Evolutionary conservation across 1,140 invertebrate species (phyloP), one percentile per base, ranked within the genome.

Genomic region (Zaprionus vittiger): DNA sequence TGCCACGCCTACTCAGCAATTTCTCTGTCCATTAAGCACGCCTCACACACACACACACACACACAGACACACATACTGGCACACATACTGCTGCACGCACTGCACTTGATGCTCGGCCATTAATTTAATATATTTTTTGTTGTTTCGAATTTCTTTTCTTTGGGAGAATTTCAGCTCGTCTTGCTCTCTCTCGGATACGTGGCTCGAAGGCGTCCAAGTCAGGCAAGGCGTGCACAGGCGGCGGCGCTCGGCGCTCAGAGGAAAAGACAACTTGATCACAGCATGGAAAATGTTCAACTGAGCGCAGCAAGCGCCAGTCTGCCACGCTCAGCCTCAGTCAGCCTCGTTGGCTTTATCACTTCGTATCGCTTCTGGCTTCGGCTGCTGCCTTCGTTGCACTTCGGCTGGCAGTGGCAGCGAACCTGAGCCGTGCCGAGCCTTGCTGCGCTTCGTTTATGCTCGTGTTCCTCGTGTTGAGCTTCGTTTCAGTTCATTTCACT

Each of bases 191-290:
- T 34, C 9, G 31, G 77, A 80, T 86, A 73, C 80, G 83, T 80
- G 72, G 68, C 66, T 47, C n/a, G 66, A 54, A 62, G 55, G 73
- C 73, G 41, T 86, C 80, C 83, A 87, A 87, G 81, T 89, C 83
- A 34, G 31, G 31, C 84, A 83, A 87, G 84, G 83, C 83, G 80
- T 86, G 80, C 80, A 83, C 83, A 90, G 31, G 31, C 31, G 31
- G 41, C 41, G 41, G 84, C 84, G 84, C 84, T 89, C 81, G 85
- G 84, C 84, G 84, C 84, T 89, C 85, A 89, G 81, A 89, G 84
- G 85, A 90, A 90, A 87, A 89, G 84, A 89, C 84, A 89, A 89
- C 84, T 89, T 89, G 84, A 89, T 89, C 84, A 89, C 84, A 89
- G 84, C 84, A 89, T 89, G 84, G 84, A 89, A 89, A 81, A 89